phyloP scores from a whole-genome alignment of 2,888 invertebrate genomes.

The Amphiduros pacificus region DNA sequence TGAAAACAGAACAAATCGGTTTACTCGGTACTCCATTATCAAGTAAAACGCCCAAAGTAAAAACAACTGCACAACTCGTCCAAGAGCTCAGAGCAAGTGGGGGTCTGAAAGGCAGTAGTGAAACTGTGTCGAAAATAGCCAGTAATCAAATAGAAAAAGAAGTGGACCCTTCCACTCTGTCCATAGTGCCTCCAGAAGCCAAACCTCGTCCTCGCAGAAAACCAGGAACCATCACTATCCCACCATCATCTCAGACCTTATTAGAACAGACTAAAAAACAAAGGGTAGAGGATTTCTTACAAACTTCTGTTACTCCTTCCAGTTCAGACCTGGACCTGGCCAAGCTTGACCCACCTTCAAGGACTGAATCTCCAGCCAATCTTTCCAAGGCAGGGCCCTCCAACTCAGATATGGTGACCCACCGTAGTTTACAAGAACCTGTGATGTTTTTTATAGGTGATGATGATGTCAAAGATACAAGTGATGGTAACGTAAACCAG shows the following conservation, averaged over 20 bases:
- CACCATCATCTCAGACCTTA: conserved; percentile 36
- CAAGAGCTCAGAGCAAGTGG: conserved; percentile 65
- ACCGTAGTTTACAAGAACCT: background rate
- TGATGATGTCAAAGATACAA: background rate
- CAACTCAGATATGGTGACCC: background rate
- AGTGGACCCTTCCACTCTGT: conserved; percentile 34
- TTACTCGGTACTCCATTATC: no score
- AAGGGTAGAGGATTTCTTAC: conserved; percentile 59
- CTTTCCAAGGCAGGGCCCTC: background rate
- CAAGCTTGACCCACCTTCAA: background rate
- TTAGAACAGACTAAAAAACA: conserved; percentile 57
- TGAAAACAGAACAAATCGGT: no score
- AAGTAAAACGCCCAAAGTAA: conserved; percentile 65
- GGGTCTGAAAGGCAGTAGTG: conserved; percentile 36
- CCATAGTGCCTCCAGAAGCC: conserved; percentile 49
- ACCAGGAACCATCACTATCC: conserved; percentile 33
- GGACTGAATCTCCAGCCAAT: conserved; percentile 3
- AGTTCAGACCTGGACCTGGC: background rate
- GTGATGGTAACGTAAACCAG: background rate
- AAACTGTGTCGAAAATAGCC: conserved; percentile 48
- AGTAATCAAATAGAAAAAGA: conserved; percentile 52
- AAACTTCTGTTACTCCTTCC: conserved; percentile 43
- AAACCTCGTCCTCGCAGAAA: conserved; percentile 46
- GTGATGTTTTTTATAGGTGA: conserved; percentile 8
- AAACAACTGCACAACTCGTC: conserved; percentile 79